Base-by-base conservation (phyloP, 2,797 vertebrate genomes). In the Mionectes olivaceus region DNA sequence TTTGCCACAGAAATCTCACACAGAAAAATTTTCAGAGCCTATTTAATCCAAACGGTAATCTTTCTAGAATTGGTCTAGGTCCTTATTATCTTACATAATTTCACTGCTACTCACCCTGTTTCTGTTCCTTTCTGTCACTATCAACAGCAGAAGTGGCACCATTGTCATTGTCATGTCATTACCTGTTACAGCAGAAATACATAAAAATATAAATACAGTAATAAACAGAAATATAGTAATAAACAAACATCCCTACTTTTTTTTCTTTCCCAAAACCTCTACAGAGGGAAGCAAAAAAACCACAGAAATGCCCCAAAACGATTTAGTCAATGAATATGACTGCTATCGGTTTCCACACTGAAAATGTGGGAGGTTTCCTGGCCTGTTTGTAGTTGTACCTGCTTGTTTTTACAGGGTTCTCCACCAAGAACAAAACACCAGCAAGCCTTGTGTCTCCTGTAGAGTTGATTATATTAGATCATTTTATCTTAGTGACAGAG, bases 391-490 rank as follows among this genome's bases (percentile, higher is more conserved):
- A 77, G 60, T 65, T 43, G 18, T 2, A 9, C 25, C 17, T 76
- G 25, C 57, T 80, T 89, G 49, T 55, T 85, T 93, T 89, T 4
- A 61, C 81, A 65, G 83, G 52, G 39, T 84, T 89, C 65, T 75
- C 35, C 74, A 84, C 91, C 44, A 70, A 69, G 46, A 94, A 69
- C 46, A 90, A 89, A 71, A 87, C 57, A 67, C 41, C 64, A 85
- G 75, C 69, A 73, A 95, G 47, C 68, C 76, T 56, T 59, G 68
- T 46, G 50, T 93, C 86, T 91, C 92, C 76, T 84, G 90, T 25
- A 69, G 63, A 86, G 69, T 14, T 95, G 96, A 96, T 95, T 92
- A 73, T 91, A 93, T 95, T 91, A 96, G 67, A 92, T 67, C 49
- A 69, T 91, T 94, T 93, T 96, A 94, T 94, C 95, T 96, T 46